Evolutionary conservation across 2,113 vertebrate species (phyloP), one percentile per base, ranked within the genome.

Genomic region (Saccopteryx leptura): DNA sequence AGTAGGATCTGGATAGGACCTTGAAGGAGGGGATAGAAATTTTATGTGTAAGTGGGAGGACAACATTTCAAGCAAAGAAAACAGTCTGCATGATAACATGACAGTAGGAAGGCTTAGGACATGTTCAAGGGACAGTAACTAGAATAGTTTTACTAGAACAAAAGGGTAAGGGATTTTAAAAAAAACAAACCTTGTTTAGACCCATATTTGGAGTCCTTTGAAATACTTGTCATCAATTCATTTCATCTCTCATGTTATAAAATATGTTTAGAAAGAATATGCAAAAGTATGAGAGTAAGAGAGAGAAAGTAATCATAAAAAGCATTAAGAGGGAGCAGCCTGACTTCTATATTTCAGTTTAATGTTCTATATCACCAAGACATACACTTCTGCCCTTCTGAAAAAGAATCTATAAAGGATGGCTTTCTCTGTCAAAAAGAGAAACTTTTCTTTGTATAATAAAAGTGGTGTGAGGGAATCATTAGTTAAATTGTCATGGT

Each of bases 401-500:
- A 14, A 87, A 97, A 97, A 86, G 83, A 97, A 95, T 65, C 79
- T 91, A 84, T 68, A 85, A 92, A 96, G 91, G 66, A 96, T 88
- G 69, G 84, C 1, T 31, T 96, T 98, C 95, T 98, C 96, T 96
- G 96, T 93, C 78, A 80, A 63, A 97, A 90, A 90, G 83, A 95
- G 94, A 88, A 97, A 95, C 0, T 18, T 80, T 71, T 97, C 78
- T 96, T 97, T 96, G 82, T 96, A 15, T 96, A 98, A 97, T 93
- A 96, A 97, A 98, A 97, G 86, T 88, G 92, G 74, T 93, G 63
- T 68, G 89, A 98, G 76, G 90, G 96, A 98, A 95, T 98, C 28
- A 90, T 97, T 98, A 95, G 94, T 95, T 98, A 97, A 90, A 97
- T 96, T 98, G 96, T 94, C 90, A 91, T 94, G 91, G 95, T 95